phyloP scores from a whole-genome alignment of 2,113 vertebrate genomes.

The Trochalopteron elliotii region DNA sequence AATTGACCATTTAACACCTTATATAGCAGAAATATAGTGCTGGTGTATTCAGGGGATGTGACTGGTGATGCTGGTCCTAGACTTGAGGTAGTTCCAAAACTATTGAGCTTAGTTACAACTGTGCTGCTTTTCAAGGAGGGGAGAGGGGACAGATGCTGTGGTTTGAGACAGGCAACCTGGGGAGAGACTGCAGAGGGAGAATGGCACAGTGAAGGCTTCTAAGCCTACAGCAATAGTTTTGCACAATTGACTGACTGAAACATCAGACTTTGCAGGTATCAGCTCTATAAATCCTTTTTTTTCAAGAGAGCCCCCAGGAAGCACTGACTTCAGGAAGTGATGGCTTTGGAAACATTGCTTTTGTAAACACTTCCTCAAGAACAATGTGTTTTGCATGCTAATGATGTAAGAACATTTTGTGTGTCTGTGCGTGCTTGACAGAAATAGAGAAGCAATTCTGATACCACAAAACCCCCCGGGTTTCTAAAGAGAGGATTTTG shows the following conservation, averaged over 20 bases:
- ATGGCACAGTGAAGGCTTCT: not conserved
- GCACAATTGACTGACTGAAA: not conserved
- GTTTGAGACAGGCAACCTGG: not conserved
- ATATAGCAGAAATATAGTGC: not conserved
- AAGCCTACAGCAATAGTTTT: not conserved
- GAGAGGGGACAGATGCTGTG: not conserved
- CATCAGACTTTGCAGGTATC: slow-evolving; percentile 12
- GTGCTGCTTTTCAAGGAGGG: not conserved
- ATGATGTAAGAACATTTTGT: not conserved
- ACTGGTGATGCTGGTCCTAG: not conserved
- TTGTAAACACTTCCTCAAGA: not conserved
- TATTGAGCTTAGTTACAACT: not conserved
- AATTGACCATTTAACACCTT: not conserved
- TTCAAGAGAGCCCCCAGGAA: not conserved
- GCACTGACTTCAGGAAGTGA: not conserved
- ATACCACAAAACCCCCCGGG: not conserved
- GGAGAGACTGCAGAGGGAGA: not conserved
- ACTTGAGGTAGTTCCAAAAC: not conserved
- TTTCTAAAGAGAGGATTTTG: not conserved
- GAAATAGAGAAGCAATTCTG: not conserved
- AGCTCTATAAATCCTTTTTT: not conserved
- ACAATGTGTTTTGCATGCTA: not conserved
- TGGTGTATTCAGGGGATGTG: not conserved
- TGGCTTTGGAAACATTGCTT: not conserved
- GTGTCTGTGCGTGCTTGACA: not conserved